These are phyloP conservation scores for Pammene fasciana DNA, from an alignment of 2,888 invertebrate species.

Conservation along the genomic window DNA sequence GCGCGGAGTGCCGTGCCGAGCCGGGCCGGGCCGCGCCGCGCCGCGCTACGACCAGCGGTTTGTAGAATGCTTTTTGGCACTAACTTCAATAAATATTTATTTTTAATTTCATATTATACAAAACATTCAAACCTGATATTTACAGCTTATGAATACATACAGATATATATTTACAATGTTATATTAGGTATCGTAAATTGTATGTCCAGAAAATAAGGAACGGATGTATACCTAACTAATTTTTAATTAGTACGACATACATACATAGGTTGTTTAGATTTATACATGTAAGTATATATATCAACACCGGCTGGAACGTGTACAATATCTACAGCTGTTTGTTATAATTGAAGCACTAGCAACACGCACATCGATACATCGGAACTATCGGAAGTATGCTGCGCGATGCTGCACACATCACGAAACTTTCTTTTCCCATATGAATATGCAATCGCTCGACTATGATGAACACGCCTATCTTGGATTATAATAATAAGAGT, in stretches of 20 bases:
- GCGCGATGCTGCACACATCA: conserved; percentile 43
- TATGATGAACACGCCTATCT: conserved; percentile 18
- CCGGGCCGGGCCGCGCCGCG: conserved; percentile 60
- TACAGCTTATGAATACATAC: conserved; percentile 72
- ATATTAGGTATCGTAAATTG: conserved; percentile 50
- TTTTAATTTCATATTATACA: conserved; percentile 67
- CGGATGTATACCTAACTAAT: conserved; percentile 55
- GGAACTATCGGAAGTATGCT: conserved; percentile 50
- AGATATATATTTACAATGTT: conserved; percentile 71
- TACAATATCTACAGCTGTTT: conserved; percentile 69
- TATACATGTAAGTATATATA: conserved; percentile 55
- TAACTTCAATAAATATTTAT: conserved; percentile 78
- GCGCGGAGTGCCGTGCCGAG: conserved; percentile 54
- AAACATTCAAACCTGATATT: conserved; percentile 73
- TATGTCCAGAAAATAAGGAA: conserved; percentile 52
- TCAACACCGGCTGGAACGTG: conserved; percentile 61
- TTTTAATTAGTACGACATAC: conserved; percentile 30
- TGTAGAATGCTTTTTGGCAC: conserved; percentile 80
- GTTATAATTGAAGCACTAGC: conserved; percentile 59
- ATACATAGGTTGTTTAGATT: conserved; percentile 59
- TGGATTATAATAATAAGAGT: conserved; percentile 15
- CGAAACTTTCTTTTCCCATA: conserved; percentile 23
- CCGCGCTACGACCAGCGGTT: conserved; percentile 62
- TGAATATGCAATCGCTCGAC: conserved; percentile 18
- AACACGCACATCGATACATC: conserved; percentile 58